Conservation (phyloP, 2,113 vertebrate species). For the Rhadina sibilatrix region DNA sequence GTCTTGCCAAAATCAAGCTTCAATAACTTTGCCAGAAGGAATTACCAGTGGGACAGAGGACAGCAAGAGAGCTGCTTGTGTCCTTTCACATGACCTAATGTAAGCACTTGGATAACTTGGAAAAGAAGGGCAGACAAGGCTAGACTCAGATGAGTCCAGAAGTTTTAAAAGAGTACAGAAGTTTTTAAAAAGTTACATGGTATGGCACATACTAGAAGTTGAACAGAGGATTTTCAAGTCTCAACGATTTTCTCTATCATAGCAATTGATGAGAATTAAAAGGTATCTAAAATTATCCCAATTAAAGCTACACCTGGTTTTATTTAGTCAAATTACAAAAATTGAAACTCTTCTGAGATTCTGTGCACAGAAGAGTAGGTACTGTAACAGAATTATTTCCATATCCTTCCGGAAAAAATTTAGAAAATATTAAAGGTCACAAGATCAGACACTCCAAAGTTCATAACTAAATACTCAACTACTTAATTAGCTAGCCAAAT, state of each 20-base stretch:
- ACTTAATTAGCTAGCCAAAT: not conserved
- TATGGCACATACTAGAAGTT: not conserved
- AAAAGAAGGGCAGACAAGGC: not conserved
- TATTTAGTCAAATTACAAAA: not conserved
- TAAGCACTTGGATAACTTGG: not conserved
- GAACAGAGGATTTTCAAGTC: not conserved
- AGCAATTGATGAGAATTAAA: not conserved
- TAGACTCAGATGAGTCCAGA: not conserved
- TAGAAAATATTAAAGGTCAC: not conserved
- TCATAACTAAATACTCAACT: not conserved
- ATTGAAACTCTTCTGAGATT: not conserved
- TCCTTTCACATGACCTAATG: not conserved
- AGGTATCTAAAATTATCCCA: not conserved
- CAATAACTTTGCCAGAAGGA: not conserved
- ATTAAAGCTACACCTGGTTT: not conserved
- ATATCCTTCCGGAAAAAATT: not conserved
- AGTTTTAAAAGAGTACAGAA: not conserved
- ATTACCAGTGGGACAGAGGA: not conserved
- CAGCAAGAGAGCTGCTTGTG: not conserved
- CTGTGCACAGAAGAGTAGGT: not conserved
- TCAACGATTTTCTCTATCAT: not conserved
- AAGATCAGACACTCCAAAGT: not conserved
- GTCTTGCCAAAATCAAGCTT: not conserved
- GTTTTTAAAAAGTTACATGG: not conserved
- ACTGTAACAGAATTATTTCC: not conserved